A percentile compares a stretch with the other conserved stretches of the same genome.
Evolutionary conservation across 2,113 vertebrate genomes (phyloP).

Genomic region (Crotalus viridis): DNA sequence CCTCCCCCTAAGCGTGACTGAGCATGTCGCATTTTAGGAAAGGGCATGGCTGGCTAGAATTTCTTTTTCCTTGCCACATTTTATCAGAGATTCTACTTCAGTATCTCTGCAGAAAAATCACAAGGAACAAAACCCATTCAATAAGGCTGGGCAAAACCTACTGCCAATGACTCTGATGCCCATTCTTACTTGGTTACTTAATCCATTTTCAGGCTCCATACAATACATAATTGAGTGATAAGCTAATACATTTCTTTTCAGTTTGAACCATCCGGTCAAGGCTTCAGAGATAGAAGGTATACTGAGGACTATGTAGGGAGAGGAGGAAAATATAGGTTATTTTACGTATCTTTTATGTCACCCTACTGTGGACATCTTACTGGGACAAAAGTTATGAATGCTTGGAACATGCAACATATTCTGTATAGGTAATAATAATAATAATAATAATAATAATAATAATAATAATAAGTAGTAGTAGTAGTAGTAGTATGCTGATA

Average conservation of each 20-base stretch:
- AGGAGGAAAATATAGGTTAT: background rate
- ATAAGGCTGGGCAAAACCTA: background rate
- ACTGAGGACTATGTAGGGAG: background rate
- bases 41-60: background rate
- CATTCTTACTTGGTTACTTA: background rate
- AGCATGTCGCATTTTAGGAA: background rate
- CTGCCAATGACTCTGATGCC: background rate
- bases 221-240: background rate
- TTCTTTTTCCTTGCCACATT: background rate
- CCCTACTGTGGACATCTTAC: background rate
- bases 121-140: background rate
- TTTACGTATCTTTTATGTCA: background rate
- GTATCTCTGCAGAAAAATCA: background rate
- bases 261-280: background rate
- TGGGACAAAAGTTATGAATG: background rate
- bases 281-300: background rate
- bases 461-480: no score
- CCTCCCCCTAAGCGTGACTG: background rate
- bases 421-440: background rate
- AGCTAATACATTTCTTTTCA: background rate
- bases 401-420: background rate
- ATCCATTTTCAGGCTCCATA: background rate
- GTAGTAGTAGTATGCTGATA: background rate
- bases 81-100: background rate
- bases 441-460: no score